Evolutionary conservation across 53 echinoderm and acorn worm species (phyloP), one percentile per base, ranked within the genome.

Genomic region (Zoroaster sp.): DNA sequence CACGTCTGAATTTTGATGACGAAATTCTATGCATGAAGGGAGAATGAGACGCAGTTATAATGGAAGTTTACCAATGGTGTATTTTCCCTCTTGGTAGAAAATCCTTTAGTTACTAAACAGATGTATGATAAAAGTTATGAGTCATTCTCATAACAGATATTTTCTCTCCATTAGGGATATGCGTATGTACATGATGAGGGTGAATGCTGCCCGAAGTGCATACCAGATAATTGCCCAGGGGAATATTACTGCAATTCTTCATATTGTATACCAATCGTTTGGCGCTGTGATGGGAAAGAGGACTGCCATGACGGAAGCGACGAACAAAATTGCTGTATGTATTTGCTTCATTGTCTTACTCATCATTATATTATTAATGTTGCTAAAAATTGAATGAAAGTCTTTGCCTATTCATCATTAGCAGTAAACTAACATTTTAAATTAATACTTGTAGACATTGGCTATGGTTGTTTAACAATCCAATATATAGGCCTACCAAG

Each of bases 261-360:
- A 17, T 41, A 73, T 35, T 89, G 90, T 73, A 63, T 89, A 21
- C 65, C 90, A 34, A 59, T 71, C 33, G 11, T 0, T 1, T 89
- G 90, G 90, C 41, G 31, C n/a, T 89, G 90, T 43, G 90, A 89
- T 70, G 71, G 73, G 73, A 72, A 82, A 13, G 59, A 89, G 45
- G 90, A 89, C 77, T 89, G 90, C 47, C n/a, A 14, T 1, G 73
- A 89, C n/a, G 90, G 90, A n/a, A 59, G 41, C 1, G 90, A 89
- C 34, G 90, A 89, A 66, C 30, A 73, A n/a, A 14, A 72, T 12
- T 89, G 90, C 21, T 54, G 90, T 89, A 89, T 12, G 90, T 89
- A 1, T 23, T 59, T n/a, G n/a, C n/a, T n/a, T n/a, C n/a, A n/a
- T 36, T 34, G 13, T 7, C 39, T 5, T 66, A 66, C n/a, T 75